Evolutionary conservation across 2,113 vertebrate species (phyloP).

Genomic region (Gobius niger): DNA sequence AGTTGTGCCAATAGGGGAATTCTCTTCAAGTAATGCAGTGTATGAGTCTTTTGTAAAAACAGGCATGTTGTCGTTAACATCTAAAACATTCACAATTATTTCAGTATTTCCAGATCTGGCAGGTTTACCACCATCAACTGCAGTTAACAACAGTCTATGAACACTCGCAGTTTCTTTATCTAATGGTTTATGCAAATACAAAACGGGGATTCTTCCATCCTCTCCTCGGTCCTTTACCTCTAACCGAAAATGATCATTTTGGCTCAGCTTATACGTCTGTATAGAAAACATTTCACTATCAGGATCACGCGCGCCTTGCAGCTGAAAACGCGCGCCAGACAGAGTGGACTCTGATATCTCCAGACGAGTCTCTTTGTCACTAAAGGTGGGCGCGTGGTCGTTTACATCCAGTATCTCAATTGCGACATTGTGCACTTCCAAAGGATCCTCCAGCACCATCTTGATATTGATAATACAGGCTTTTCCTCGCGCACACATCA

Average conservation of each 20-base stretch:
- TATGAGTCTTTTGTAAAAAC: conserved; percentile 67
- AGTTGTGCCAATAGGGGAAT: conserved; percentile 53
- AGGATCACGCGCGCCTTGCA: conserved; percentile 76
- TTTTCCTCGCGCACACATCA: conserved; percentile 52
- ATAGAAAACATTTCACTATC: conserved; percentile 74
- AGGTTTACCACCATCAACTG: conserved; percentile 74
- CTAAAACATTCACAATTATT: conserved; percentile 66
- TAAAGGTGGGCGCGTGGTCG: conserved; percentile 76
- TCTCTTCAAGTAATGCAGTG: conserved; percentile 54
- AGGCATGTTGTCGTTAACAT: conserved; percentile 75
- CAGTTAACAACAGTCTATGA: conserved; percentile 63
- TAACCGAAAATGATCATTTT: conserved; percentile 66
- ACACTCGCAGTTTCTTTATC: conserved; percentile 62
- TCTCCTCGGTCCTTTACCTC: conserved; percentile 56
- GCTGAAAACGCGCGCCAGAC: conserved; percentile 74
- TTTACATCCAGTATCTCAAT: conserved; percentile 82
- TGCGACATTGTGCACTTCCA: conserved; percentile 82
- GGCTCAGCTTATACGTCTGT: conserved; percentile 73
- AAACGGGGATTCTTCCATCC: conserved; percentile 59
- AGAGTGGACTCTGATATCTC: conserved; percentile 70
- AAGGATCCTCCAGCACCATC: conserved; percentile 73
- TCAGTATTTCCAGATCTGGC: conserved; percentile 50
- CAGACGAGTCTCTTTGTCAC: conserved; percentile 52
- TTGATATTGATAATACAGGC: conserved; percentile 69
- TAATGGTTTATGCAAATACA: conserved; percentile 67